Conservation (phyloP, 2,797 vertebrate genomes). For the Pseudotriccus pelzelni region DNA sequence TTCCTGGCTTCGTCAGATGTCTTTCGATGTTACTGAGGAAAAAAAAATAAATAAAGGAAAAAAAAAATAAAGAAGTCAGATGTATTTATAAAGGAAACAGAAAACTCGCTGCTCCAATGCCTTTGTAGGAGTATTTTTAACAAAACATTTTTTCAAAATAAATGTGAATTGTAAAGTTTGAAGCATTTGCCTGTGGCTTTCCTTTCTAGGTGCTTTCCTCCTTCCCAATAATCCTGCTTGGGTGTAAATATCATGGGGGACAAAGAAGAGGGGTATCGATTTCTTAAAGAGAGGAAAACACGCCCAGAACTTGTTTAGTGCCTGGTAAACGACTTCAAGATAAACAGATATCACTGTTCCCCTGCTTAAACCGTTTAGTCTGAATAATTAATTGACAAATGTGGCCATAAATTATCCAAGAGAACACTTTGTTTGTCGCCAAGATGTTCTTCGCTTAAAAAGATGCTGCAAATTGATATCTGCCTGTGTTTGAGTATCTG, state of each 20-base stretch:
- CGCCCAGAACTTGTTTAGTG: neutral
- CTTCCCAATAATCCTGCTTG: neutral
- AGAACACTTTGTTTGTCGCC: neutral
- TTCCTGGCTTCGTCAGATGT: slow-evolving; percentile 39
- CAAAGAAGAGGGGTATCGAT: neutral
- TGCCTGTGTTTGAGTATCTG: neutral
- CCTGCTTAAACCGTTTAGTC: neutral
- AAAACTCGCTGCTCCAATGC: slow-evolving; percentile 75
- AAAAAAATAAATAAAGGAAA: slow-evolving; percentile 49
- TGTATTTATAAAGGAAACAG: slow-evolving; percentile 71
- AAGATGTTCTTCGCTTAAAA: neutral
- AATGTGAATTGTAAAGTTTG: slow-evolving; percentile 81
- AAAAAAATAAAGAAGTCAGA: slow-evolving; percentile 67
- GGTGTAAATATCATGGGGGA: neutral
- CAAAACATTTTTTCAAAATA: slow-evolving; percentile 77
- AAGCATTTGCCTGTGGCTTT: slow-evolving; percentile 38
- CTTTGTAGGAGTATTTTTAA: slow-evolving; percentile 84
- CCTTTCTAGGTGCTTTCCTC: neutral
- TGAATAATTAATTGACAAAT: neutral
- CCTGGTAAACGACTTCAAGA: neutral
- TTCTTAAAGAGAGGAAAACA: neutral
- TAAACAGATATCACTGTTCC: neutral
- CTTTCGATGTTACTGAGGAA: slow-evolving; percentile 58
- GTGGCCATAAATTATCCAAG: neutral
- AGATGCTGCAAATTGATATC: neutral